Percentiles rank a stretch among this genome's conserved stretches.
Conservation (phyloP, 2,888 invertebrate species). For the Drosophila mercatorum region DNA sequence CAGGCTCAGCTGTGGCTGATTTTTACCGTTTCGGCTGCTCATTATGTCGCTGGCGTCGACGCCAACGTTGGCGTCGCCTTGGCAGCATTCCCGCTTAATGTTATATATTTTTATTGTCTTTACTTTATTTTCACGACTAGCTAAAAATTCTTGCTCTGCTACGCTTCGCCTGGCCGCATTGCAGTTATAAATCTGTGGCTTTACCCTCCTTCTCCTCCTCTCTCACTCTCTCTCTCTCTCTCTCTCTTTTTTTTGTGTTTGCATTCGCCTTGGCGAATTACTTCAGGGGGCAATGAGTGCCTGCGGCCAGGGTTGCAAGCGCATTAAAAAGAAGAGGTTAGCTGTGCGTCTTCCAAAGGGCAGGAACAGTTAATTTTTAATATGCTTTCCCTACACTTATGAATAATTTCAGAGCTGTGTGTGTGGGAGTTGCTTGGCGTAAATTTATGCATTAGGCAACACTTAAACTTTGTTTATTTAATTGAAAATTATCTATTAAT, state of each 20-base stretch:
- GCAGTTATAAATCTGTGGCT: conserved; percentile 73
- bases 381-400: background rate
- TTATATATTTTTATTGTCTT: conserved; percentile 70
- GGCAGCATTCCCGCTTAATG: conserved; percentile 55
- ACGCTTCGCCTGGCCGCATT: conserved; percentile 70
- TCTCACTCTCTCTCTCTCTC: no score
- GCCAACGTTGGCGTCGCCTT: conserved; percentile 30
- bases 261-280: conserved; percentile 61
- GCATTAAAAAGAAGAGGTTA: conserved; percentile 1
- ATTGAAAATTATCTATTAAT: background rate
- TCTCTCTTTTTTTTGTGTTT: conserved; percentile 18
- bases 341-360: background rate
- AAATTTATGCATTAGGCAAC: background rate
- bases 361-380: conserved; percentile 6
- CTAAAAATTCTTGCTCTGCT: conserved; percentile 45
- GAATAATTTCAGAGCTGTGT: conserved; percentile 1
- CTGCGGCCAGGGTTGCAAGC: conserved; percentile 6
- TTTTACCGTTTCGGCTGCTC: conserved; percentile 65
- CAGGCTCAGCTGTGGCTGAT: conserved; percentile 60
- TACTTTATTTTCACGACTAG: conserved; percentile 59
- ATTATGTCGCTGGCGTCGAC: conserved; percentile 48
- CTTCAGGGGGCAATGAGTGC: conserved; percentile 40
- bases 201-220: background rate
- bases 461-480: background rate
- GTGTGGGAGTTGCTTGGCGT: background rate